Conservation (phyloP, 2,797 vertebrate genomes). For the Nannoperca obscura region DNA sequence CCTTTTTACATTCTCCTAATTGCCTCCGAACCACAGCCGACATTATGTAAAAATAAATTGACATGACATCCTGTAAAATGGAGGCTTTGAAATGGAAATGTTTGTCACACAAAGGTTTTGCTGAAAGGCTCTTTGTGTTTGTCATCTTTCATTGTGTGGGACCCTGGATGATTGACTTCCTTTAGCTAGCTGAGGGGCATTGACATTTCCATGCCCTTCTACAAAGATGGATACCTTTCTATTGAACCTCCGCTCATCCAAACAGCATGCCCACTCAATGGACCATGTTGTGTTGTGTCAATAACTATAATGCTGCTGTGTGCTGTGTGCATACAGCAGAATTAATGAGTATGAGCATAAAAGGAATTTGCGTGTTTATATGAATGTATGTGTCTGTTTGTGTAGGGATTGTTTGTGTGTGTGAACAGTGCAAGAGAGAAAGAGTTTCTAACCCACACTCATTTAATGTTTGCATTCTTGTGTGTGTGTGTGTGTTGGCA, state of each 20-base stretch:
- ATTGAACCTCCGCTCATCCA: conserved; percentile 57
- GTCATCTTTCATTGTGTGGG: conserved; percentile 64
- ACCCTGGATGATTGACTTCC: conserved; percentile 73
- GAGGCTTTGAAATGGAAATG: conserved; percentile 74
- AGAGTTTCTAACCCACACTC: neutral
- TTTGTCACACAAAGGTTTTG: conserved; percentile 69
- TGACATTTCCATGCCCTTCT: conserved; percentile 75
- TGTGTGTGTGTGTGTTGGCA: conserved; percentile 9
- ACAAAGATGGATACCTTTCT: conserved; percentile 70
- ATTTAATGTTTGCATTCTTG: neutral
- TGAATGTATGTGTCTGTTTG: conserved; percentile 7
- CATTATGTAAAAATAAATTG: conserved; percentile 71
- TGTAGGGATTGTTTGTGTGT: neutral
- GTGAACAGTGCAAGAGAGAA: conserved; percentile 5
- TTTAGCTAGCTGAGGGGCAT: conserved; percentile 65
- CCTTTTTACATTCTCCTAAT: conserved; percentile 51
- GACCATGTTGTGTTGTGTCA: conserved; percentile 60
- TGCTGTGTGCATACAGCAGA: conserved; percentile 2
- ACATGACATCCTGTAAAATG: conserved; percentile 62
- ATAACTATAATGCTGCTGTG: conserved; percentile 33
- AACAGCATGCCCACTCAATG: conserved; percentile 61
- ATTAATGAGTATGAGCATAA: conserved; percentile 11
- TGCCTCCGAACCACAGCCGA: conserved; percentile 54
- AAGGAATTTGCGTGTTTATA: conserved; percentile 8
- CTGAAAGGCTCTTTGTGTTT: conserved; percentile 72